A percentile compares a stretch with the other conserved stretches of the same genome.
These are phyloP conservation scores for Corythoichthys haematopterus DNA, from an alignment of 2,113 vertebrate genomes.

Conservation along the genomic window DNA sequence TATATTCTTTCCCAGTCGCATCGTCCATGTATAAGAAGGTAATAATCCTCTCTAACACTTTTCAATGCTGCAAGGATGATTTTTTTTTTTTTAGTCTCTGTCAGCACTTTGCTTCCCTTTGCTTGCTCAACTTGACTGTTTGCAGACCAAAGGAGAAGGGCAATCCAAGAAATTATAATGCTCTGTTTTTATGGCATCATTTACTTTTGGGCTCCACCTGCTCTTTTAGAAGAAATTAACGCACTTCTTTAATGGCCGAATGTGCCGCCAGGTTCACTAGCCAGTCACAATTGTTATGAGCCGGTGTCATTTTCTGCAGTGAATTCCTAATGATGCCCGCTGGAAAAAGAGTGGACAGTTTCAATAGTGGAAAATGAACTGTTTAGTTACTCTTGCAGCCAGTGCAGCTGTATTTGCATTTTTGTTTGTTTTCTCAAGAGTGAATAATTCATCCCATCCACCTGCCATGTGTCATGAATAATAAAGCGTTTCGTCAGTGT, in stretches of 20 bases:
- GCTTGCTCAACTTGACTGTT: slow-evolving; percentile 2
- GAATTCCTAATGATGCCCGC: neutral
- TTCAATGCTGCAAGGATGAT: neutral
- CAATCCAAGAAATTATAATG: neutral
- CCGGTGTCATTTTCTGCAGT: neutral
- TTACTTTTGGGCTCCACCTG: slow-evolving; percentile 6
- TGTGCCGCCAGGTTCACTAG: neutral
- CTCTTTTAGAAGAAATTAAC: neutral
- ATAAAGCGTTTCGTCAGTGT: slow-evolving; percentile 9
- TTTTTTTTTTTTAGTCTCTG: neutral
- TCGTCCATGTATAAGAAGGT: neutral
- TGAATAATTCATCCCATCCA: slow-evolving; percentile 17
- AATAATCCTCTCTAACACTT: neutral
- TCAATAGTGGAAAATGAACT: neutral
- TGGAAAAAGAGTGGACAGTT: neutral
- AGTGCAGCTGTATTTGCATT: slow-evolving; percentile 6
- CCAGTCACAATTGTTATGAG: neutral
- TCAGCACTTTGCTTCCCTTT: slow-evolving; percentile 1
- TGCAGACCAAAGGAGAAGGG: neutral
- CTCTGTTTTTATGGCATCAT: neutral
- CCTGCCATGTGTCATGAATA: slow-evolving; percentile 10
- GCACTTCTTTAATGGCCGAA: neutral
- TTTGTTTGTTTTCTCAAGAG: slow-evolving; percentile 8
- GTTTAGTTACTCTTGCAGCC: neutral
- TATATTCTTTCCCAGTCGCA: neutral